Evolutionary conservation across 1,140 invertebrate species (phyloP).

Genomic region (Eulimnadia texana): DNA sequence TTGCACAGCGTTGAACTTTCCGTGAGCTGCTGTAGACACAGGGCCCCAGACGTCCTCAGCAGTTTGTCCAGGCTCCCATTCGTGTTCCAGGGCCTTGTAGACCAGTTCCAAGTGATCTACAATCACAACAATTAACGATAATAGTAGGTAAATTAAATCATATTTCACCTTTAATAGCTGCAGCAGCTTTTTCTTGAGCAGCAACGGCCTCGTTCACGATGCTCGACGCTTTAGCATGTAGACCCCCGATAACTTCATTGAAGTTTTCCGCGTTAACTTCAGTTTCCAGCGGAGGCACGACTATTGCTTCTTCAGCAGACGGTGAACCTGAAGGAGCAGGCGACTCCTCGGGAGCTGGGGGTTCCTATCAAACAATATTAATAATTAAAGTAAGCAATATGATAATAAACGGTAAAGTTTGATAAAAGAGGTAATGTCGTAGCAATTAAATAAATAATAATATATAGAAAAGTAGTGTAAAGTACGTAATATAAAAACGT

Average conservation of each 20-base stretch:
- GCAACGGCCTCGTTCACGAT: conserved; percentile 2
- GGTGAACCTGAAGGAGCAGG: background rate
- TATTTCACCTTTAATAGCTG: background rate
- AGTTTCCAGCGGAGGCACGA: background rate
- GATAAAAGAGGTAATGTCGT: too few relatives aligned
- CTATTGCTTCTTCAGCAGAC: background rate
- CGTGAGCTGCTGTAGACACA: conserved; percentile 1
- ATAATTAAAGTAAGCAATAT: too few relatives aligned
- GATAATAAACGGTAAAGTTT: too few relatives aligned
- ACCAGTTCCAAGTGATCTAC: conserved; percentile 12
- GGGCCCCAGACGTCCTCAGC: conserved; percentile 2
- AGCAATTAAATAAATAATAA: too few relatives aligned
- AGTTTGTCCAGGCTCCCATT: conserved; percentile 8
- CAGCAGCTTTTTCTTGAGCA: background rate
- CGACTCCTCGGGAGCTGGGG: background rate
- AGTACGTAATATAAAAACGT: too few relatives aligned
- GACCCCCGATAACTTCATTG: background rate
- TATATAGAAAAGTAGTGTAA: too few relatives aligned
- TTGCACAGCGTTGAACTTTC: conserved; percentile 9
- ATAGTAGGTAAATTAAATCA: background rate
- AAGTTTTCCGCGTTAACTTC: conserved; percentile 2
- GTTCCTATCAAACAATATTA: background rate
- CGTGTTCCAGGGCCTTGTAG: conserved; percentile 6
- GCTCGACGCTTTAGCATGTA: background rate
- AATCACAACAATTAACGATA: background rate